Evolutionary conservation across 1,140 invertebrate species (phyloP).

Genomic region (Liolophura sinensis): DNA sequence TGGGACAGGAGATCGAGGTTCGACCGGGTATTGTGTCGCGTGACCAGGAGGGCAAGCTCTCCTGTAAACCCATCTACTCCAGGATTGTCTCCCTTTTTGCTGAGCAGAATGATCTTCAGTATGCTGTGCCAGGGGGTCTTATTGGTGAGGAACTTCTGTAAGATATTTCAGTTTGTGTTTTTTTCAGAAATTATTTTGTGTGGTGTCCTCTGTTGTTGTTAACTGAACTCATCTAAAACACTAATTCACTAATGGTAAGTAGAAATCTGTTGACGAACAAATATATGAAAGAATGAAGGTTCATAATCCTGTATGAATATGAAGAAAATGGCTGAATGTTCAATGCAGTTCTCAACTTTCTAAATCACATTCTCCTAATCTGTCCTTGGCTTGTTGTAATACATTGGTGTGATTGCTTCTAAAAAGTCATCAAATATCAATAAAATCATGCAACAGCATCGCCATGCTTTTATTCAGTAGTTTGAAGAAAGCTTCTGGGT

Average conservation of each 20-base stretch:
- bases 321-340: no score
- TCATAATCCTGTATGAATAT: no score
- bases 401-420: no score
- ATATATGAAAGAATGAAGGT: no score
- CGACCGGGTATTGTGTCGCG: constrained; percentile 95
- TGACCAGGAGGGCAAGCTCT: constrained; percentile 92
- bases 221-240: no score
- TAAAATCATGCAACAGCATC: no score
- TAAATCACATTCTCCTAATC: no score
- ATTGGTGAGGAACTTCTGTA: constrained; percentile 69
- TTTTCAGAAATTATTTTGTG: constrained; percentile 1
- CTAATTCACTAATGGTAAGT: no score
- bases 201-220: not conserved
- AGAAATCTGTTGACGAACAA: no score
- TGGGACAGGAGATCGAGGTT: constrained; percentile 87
- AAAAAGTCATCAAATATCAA: no score
- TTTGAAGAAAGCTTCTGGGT: not conserved
- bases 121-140: constrained; percentile 96
- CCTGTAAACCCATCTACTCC: constrained; percentile 95
- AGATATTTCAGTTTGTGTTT: not conserved
- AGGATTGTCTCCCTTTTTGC: constrained; percentile 97
- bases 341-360: no score
- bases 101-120: constrained; percentile 98
- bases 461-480: not conserved
- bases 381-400: no score